Evolutionary conservation across 2,888 invertebrate species (phyloP).

Genomic region (Ditula angustiorana): DNA sequence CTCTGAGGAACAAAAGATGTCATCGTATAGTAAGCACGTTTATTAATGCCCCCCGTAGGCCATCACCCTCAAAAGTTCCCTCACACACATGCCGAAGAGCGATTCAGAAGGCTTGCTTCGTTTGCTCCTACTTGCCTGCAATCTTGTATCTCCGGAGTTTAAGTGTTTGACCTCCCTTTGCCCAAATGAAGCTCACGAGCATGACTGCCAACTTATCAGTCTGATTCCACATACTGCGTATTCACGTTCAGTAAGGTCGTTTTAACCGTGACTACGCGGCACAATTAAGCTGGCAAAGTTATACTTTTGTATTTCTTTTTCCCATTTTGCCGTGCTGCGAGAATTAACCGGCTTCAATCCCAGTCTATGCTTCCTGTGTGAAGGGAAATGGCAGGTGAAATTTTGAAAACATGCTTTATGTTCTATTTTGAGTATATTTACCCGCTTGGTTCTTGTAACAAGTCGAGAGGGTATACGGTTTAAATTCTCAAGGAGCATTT

Average conservation of each 20-base stretch:
- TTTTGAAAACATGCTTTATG: slow-evolving; percentile 36
- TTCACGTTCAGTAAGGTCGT: slow-evolving; percentile 52
- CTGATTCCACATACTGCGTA: slow-evolving; percentile 55
- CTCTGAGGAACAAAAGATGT: background rate
- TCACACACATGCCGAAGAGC: slow-evolving; percentile 66
- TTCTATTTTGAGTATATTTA: slow-evolving; percentile 28
- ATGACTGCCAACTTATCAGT: slow-evolving; percentile 61
- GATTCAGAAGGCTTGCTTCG: slow-evolving; percentile 78
- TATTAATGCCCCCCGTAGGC: slow-evolving; percentile 28
- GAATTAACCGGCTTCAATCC: slow-evolving; percentile 76
- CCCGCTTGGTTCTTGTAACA: background rate
- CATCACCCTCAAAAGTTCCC: slow-evolving; percentile 60
- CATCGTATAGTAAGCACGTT: slow-evolving; percentile 1
- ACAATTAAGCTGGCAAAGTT: slow-evolving; percentile 58
- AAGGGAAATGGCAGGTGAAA: slow-evolving; percentile 54
- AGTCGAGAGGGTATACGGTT: background rate
- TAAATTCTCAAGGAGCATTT: background rate
- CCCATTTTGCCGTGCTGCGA: slow-evolving; percentile 67
- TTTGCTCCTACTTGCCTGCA: slow-evolving; percentile 78
- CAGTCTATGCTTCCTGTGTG: slow-evolving; percentile 64
- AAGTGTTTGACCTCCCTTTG: slow-evolving; percentile 81
- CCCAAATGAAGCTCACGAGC: slow-evolving; percentile 78
- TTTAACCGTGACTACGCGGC: slow-evolving; percentile 50
- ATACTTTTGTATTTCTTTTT: slow-evolving; percentile 78
- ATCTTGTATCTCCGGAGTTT: slow-evolving; percentile 80